phyloP scores from a whole-genome alignment of 2,797 vertebrate genomes.

The Sebastes minor region DNA sequence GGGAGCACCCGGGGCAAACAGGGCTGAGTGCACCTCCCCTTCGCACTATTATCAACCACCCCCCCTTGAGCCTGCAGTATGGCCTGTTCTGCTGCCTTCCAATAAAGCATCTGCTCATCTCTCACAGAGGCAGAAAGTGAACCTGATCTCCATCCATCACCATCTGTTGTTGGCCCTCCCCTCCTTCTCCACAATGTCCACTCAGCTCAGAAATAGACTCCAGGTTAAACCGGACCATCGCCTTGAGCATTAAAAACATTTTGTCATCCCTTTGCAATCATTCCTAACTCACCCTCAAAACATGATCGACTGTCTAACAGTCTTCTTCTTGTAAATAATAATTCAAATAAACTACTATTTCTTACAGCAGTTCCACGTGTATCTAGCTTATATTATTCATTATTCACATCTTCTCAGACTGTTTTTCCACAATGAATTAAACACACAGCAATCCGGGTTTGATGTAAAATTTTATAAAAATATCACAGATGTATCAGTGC shows the following conservation, averaged over 20 bases:
- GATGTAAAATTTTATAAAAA: constrained; percentile 79
- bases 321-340: constrained; percentile 75
- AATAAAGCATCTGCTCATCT: constrained; percentile 56
- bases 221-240: constrained; percentile 35
- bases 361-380: constrained; percentile 54
- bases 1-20: constrained; percentile 69
- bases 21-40: constrained; percentile 58
- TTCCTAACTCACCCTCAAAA: constrained; percentile 10
- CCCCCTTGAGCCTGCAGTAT: constrained; percentile 31
- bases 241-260: constrained; percentile 33
- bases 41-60: neutral
- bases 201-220: constrained; percentile 47
- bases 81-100: constrained; percentile 40
- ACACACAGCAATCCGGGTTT: constrained; percentile 43
- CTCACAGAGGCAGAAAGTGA: constrained; percentile 51
- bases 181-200: constrained; percentile 15
- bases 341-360: constrained; percentile 76
- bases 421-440: neutral
- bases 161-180: constrained; percentile 44
- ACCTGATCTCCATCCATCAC: constrained; percentile 68
- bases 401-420: neutral
- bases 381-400: neutral
- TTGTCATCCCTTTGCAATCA: constrained; percentile 19
- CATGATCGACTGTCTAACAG: constrained; percentile 57
- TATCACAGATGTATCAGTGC: constrained; percentile 71